Evolutionary conservation across 1,140 invertebrate species (phyloP), one percentile per base, ranked within the genome.

Genomic region (Ceratina calcarata): DNA sequence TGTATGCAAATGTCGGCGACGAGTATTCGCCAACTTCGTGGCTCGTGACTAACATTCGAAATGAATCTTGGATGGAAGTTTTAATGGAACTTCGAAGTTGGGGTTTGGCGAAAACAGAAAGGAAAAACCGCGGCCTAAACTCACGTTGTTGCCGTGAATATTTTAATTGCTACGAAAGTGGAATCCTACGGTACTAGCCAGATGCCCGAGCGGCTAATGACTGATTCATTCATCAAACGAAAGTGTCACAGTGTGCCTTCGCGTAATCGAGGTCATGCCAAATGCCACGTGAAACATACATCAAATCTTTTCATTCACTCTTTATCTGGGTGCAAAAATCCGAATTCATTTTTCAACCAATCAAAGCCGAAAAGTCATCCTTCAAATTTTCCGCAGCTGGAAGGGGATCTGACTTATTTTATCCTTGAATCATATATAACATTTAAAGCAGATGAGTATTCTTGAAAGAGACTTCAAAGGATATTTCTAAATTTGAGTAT

Each of bases 31-130:
- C 55, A 61, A 51, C 22, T 69, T 16, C 65, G 24, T 69, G 18
- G 65, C 57, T 72, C 76, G 76, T 78, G 76, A 72, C 76, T 72
- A 78, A 78, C 76, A 72, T 72, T 65, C 76, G 68, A 72, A 78
- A 72, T 60, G 76, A 65, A 72, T 78, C 16, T 22, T 68, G 37
- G 27, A 3, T 10, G n/a, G 3, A 78, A 78, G 68, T 78, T 78
- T 78, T 78, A 72, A 72, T 72, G 76, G 51, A 78, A 78, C 68
- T 64, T 65, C 32, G 60, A 65, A 65, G 69, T 65, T 64, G 27
- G 37, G 60, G 45, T 55, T 32, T n/a, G 18, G 16, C 20, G 69
- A 15, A 72, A 78, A 78, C 20, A 53, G n/a, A 24, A 72, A 72
- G 20, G 45, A 55, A 64, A 12, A 53, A 45, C 20, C 45, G 15